Conservation (phyloP, 1,140 invertebrate species). For the Zaprionus ghesquierei region DNA sequence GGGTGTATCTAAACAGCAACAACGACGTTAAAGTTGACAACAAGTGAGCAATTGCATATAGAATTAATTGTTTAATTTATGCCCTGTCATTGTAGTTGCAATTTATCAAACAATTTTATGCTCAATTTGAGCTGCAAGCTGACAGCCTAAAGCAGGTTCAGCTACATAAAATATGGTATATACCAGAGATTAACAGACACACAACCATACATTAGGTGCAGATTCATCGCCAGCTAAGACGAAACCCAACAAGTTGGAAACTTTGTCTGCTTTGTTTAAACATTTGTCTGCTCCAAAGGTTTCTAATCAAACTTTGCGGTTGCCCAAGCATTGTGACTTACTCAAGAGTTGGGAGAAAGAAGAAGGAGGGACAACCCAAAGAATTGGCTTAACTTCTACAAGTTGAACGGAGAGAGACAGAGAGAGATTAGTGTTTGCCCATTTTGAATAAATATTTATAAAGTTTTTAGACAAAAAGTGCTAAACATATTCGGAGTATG, state of each 20-base stretch:
- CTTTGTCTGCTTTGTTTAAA: neutral
- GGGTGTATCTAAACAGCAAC: neutral
- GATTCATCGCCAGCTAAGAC: neutral
- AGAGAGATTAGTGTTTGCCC: neutral
- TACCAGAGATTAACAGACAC: neutral
- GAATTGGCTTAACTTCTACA: too few relatives aligned
- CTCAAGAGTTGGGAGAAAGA: too few relatives aligned
- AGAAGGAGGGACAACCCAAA: neutral
- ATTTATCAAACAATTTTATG: conserved; percentile 18
- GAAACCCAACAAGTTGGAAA: neutral
- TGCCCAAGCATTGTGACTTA: neutral
- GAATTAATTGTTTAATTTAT: neutral
- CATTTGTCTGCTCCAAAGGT: too few relatives aligned
- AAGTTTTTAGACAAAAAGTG: neutral
- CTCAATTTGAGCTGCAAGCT: neutral
- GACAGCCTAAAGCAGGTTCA: neutral
- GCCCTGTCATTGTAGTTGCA: neutral
- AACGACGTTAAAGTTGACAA: neutral
- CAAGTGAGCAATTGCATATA: neutral
- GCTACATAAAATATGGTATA: neutral
- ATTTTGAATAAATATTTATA: neutral
- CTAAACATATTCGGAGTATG: neutral
- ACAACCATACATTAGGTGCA: neutral
- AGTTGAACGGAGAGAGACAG: neutral
- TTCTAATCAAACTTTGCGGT: neutral